Evolutionary conservation across 1,140 invertebrate species (phyloP).

Genomic region (Dinothrombium tinctorium): DNA sequence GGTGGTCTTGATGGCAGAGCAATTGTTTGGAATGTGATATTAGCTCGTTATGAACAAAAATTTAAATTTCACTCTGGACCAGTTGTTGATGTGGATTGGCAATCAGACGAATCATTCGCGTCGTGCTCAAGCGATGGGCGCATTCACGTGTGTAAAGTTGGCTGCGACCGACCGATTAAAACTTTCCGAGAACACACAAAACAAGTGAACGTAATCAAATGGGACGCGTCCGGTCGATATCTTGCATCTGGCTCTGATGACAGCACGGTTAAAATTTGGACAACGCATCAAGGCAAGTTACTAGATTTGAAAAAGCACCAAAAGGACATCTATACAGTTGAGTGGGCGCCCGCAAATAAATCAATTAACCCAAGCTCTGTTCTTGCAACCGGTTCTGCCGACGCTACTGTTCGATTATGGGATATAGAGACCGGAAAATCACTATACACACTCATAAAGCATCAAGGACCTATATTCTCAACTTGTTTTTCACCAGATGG

Average conservation of each 20-base stretch:
- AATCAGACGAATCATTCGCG: slow-evolving; percentile 87
- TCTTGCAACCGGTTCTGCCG: slow-evolving; percentile 80
- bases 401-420: slow-evolving; percentile 82
- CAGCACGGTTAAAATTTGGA: slow-evolving; percentile 67
- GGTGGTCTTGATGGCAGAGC: slow-evolving; percentile 48
- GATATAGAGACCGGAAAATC: slow-evolving; percentile 83
- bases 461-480: slow-evolving; percentile 75
- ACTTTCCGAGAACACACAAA: slow-evolving; percentile 96
- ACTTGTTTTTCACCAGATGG: slow-evolving; percentile 53
- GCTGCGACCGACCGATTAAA: slow-evolving; percentile 79
- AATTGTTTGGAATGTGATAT: slow-evolving; percentile 85
- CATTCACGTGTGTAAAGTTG: slow-evolving; percentile 88
- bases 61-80: slow-evolving; percentile 93
- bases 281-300: slow-evolving; percentile 79
- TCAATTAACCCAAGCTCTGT: slow-evolving; percentile 89
- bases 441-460: slow-evolving; percentile 85
- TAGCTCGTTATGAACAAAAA: slow-evolving; percentile 86
- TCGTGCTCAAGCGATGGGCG: slow-evolving; percentile 98
- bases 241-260: slow-evolving; percentile 96
- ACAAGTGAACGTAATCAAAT: slow-evolving; percentile 98
- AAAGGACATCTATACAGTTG: slow-evolving; percentile 99
- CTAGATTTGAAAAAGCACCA: slow-evolving; percentile 91
- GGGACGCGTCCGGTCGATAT: slow-evolving; percentile 92
- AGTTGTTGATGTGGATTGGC: slow-evolving; percentile 95
- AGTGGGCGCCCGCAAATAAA: slow-evolving; percentile 91